Percentiles rank a stretch among this genome's conserved stretches.
Conservation (phyloP, 2,113 vertebrate species). For the Oreamnos americanus region DNA sequence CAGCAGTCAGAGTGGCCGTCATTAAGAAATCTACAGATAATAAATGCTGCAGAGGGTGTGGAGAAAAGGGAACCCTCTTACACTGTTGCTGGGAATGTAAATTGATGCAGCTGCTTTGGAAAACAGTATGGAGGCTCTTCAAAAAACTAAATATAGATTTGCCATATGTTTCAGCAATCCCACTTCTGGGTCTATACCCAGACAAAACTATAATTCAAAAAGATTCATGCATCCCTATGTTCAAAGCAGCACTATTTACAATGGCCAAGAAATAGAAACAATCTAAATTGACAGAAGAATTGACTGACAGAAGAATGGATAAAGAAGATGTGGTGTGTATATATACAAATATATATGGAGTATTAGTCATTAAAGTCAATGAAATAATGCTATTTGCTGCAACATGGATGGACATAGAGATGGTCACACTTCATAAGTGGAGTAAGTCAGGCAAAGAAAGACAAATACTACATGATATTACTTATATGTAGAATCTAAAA, state of each 20-base stretch:
- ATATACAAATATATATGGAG: background rate
- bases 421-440: background rate
- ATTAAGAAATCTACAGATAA: background rate
- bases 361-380: background rate
- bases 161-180: background rate
- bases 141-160: background rate
- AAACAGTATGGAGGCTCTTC: background rate
- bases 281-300: background rate
- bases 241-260: background rate
- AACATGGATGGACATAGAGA: background rate
- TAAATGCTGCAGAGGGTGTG: background rate
- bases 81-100: background rate
- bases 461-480: background rate
- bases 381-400: background rate
- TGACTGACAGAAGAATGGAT: background rate
- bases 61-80: background rate
- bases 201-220: background rate
- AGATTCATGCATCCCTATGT: background rate
- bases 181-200: background rate
- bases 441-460: background rate
- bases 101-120: background rate
- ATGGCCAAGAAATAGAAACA: background rate
- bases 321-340: background rate
- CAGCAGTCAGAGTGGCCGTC: background rate
- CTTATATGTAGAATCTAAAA: background rate